Evolutionary conservation across 2,113 vertebrate genomes (phyloP).

Genomic region (Archilochus colubris): DNA sequence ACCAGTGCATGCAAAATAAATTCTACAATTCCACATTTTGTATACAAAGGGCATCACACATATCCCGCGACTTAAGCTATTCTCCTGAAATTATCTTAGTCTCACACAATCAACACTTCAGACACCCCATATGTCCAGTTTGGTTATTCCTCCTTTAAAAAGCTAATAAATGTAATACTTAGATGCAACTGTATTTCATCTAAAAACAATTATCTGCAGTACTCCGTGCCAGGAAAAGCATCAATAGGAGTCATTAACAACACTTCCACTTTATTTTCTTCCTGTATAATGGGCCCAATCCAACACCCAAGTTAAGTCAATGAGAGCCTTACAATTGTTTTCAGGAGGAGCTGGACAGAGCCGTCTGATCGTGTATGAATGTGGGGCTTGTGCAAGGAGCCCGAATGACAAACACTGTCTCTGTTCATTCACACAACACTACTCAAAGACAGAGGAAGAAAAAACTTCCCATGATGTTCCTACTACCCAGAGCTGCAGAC

Average conservation of each 20-base stretch:
- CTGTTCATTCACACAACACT: neutral
- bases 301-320: slow-evolving; percentile 11
- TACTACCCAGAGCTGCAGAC: neutral
- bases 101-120: slow-evolving; percentile 76
- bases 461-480: neutral
- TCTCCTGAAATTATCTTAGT: slow-evolving; percentile 68
- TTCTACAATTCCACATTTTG: slow-evolving; percentile 43
- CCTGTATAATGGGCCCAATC: neutral
- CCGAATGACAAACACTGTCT: neutral
- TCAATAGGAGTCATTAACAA: slow-evolving; percentile 28
- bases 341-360: neutral
- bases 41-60: slow-evolving; percentile 66
- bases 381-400: neutral
- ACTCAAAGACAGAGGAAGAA: slow-evolving; percentile 17
- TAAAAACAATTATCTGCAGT: slow-evolving; percentile 50
- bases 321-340: neutral
- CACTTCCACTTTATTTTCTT: slow-evolving; percentile 40
- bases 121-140: slow-evolving; percentile 73
- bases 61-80: slow-evolving; percentile 54
- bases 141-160: slow-evolving; percentile 66
- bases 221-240: slow-evolving; percentile 41
- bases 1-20: slow-evolving; percentile 42
- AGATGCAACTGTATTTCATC: slow-evolving; percentile 50
- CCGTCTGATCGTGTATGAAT: neutral
- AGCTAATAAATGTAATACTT: slow-evolving; percentile 64